phyloP scores from a whole-genome alignment of 1,140 invertebrate species.

The Cotesia vestalis region DNA sequence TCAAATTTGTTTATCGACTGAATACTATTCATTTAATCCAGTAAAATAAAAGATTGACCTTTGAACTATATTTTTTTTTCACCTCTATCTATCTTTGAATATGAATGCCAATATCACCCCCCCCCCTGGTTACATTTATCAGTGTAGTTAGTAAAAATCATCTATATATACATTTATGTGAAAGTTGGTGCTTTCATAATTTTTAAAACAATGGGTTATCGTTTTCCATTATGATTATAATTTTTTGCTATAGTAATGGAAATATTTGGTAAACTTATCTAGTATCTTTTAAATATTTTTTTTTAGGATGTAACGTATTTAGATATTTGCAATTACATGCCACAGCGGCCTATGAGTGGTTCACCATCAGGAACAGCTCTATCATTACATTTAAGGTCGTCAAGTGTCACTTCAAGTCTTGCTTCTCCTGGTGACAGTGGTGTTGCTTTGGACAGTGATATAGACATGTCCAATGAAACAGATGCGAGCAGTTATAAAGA shows the following conservation, averaged over 20 bases:
- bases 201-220: conserved; percentile 19
- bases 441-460: conserved; percentile 63
- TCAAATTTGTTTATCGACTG: no score
- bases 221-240: background rate
- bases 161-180: conserved; percentile 29
- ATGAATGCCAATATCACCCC: conserved; percentile 53
- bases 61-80: background rate
- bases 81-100: conserved; percentile 18
- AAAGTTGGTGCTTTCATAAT: conserved; percentile 35
- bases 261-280: conserved; percentile 14
- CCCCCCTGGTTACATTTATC: conserved; percentile 61
- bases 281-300: conserved; percentile 18
- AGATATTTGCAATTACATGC: conserved; percentile 64
- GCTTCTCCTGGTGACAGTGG: conserved; percentile 64
- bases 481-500: conserved; percentile 63
- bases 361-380: conserved; percentile 61
- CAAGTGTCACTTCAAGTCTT: conserved; percentile 61
- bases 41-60: background rate
- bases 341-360: conserved; percentile 64
- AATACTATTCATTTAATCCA: no score
- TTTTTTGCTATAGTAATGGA: background rate
- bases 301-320: conserved; percentile 63
- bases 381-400: conserved; percentile 59
- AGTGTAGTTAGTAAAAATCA: conserved; percentile 54
- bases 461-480: conserved; percentile 62